Evolutionary conservation across 2,797 vertebrate genomes (phyloP).

Genomic region (Argyrosomus regius): DNA sequence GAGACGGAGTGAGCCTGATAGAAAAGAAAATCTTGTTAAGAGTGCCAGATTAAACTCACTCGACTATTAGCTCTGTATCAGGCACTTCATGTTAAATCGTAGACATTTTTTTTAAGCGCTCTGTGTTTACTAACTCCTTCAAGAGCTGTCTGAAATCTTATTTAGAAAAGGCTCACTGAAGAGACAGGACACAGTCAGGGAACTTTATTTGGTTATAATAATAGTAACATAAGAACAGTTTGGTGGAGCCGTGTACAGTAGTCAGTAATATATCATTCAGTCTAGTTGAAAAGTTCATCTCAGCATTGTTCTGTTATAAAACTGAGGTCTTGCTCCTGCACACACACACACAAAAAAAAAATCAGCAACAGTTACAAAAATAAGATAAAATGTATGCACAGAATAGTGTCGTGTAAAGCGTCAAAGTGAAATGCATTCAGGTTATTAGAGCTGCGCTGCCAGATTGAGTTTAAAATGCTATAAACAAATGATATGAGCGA

Average conservation of each 20-base stretch:
- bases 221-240: slow-evolving; percentile 70
- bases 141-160: not conserved
- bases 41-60: slow-evolving; percentile 14
- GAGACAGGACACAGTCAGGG: slow-evolving; percentile 70
- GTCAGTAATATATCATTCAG: slow-evolving; percentile 78
- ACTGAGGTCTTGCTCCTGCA: slow-evolving; percentile 61
- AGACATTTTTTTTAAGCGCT: not conserved
- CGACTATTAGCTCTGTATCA: not conserved
- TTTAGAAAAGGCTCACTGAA: slow-evolving; percentile 20
- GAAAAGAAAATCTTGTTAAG: slow-evolving; percentile 39
- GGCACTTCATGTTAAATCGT: not conserved
- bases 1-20: slow-evolving; percentile 72
- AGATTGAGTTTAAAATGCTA: slow-evolving; percentile 42
- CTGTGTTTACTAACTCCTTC: not conserved
- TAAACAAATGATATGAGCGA: slow-evolving; percentile 36
- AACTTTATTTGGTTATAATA: slow-evolving; percentile 81
- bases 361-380: slow-evolving; percentile 69
- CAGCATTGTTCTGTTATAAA: slow-evolving; percentile 67
- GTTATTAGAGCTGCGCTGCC: slow-evolving; percentile 52
- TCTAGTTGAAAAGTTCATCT: slow-evolving; percentile 61
- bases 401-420: slow-evolving; percentile 50
- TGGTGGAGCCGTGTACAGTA: slow-evolving; percentile 83
- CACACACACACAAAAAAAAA: slow-evolving; percentile 57
- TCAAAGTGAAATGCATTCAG: slow-evolving; percentile 56
- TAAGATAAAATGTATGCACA: slow-evolving; percentile 61